Conservation (phyloP, 2,113 vertebrate species). For the Barbus barbus region DNA sequence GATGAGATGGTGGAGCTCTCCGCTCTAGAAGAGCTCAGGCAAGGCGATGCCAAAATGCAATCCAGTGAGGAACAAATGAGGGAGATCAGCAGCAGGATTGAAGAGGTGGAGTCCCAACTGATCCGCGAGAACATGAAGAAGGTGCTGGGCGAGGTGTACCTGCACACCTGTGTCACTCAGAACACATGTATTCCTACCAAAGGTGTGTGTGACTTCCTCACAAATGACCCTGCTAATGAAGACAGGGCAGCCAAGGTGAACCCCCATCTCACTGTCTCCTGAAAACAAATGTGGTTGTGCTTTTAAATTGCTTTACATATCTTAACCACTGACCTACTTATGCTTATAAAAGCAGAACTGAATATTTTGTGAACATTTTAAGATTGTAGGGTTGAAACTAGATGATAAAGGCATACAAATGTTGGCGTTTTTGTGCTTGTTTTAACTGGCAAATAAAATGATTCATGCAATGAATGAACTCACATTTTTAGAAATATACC, state of each 20-base stretch:
- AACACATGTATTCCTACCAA: conserved; percentile 92
- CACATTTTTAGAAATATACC: background rate
- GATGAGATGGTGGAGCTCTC: conserved; percentile 59
- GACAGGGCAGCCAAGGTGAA: conserved; percentile 90
- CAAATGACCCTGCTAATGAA: conserved; percentile 77
- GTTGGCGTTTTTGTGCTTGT: background rate
- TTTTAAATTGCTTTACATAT: too few species aligned
- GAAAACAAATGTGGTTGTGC: background rate
- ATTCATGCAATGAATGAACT: background rate
- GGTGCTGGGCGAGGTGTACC: conserved; percentile 93
- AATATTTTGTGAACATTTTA: background rate
- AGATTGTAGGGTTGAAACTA: background rate
- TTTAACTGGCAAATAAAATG: background rate
- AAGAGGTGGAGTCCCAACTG: conserved; percentile 84
- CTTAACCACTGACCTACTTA: too few species aligned
- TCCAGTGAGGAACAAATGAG: conserved; percentile 78
- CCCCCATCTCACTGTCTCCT: background rate
- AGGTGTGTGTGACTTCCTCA: conserved; percentile 89
- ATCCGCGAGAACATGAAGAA: conserved; percentile 91
- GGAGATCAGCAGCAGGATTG: conserved; percentile 82
- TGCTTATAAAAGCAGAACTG: too few species aligned
- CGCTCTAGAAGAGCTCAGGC: conserved; percentile 61
- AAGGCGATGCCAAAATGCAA: conserved; percentile 59
- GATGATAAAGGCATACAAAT: background rate
- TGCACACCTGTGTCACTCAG: conserved; percentile 88